Evolutionary conservation across 2,888 invertebrate genomes (phyloP).

Genomic region (Andrena flavipes): DNA sequence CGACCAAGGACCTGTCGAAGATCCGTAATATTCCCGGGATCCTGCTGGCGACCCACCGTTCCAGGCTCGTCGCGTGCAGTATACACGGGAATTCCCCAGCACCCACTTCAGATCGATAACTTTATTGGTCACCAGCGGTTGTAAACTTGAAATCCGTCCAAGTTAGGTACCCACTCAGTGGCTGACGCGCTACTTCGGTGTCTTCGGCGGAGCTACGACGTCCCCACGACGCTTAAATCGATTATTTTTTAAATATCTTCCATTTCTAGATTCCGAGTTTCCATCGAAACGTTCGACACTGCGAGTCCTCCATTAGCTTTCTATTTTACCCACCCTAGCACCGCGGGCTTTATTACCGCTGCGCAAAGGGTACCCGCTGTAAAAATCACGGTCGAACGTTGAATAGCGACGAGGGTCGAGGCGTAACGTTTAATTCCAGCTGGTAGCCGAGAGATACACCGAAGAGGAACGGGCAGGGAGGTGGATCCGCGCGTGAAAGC

Average conservation of each 20-base stretch:
- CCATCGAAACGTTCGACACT: not conserved
- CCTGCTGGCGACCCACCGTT: slow-evolving; percentile 11
- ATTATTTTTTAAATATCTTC: not conserved
- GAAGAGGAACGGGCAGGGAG: too few species aligned
- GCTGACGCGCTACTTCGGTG: not conserved
- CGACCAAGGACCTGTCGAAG: slow-evolving; percentile 30
- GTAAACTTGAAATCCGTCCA: slow-evolving; percentile 70
- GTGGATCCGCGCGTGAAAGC: slow-evolving; percentile 23
- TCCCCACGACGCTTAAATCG: not conserved
- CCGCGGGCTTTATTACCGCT: slow-evolving; percentile 31
- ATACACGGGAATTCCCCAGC: slow-evolving; percentile 31
- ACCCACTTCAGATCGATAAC: slow-evolving; percentile 60
- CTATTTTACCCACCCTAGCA: not conserved
- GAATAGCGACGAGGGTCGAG: slow-evolving; percentile 9
- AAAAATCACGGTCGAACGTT: not conserved
- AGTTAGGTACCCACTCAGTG: slow-evolving; percentile 6
- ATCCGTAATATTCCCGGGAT: slow-evolving; percentile 30
- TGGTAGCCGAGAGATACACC: not conserved
- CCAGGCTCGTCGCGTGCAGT: slow-evolving; percentile 50
- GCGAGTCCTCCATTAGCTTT: not conserved
- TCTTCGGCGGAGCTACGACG: not conserved
- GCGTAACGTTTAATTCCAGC: slow-evolving; percentile 39
- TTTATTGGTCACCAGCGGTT: slow-evolving; percentile 55
- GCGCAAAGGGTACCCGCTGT: not conserved
- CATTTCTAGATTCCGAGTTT: not conserved